Conservation (phyloP, 2,888 invertebrate species). For the Bibio marci region DNA sequence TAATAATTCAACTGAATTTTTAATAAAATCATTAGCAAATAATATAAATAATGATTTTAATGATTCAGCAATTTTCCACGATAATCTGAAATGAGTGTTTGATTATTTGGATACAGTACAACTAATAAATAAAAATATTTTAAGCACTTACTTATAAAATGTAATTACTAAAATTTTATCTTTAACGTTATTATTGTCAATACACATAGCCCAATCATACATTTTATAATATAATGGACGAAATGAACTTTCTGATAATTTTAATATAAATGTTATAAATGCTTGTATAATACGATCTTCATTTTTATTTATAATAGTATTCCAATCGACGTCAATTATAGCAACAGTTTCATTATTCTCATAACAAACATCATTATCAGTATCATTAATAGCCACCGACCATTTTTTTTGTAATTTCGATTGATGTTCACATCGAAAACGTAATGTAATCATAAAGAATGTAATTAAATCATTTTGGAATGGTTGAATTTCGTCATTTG, state of each 20-base stretch:
- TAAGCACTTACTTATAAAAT: conserved; percentile 33
- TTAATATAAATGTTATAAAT: conserved; percentile 63
- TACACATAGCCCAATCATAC: conserved; percentile 68
- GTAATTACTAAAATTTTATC: conserved; percentile 14
- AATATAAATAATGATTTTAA: conserved; percentile 75
- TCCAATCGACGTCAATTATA: conserved; percentile 20
- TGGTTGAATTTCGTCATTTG: conserved; percentile 34
- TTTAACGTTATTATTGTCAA: no score
- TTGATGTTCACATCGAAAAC: conserved; percentile 41
- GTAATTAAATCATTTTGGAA: conserved; percentile 49
- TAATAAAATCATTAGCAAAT: conserved; percentile 75
- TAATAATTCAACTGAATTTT: conserved; percentile 59
- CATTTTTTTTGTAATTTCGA: conserved; percentile 9
- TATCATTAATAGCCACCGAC: neutral
- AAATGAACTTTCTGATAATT: conserved; percentile 78
- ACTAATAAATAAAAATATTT: conserved; percentile 65
- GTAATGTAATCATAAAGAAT: conserved; percentile 57
- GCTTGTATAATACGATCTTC: conserved; percentile 63
- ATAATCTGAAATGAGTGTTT: conserved; percentile 36
- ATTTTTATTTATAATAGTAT: conserved; percentile 35
- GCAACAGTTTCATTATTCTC: conserved; percentile 31
- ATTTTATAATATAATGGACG: conserved; percentile 74
- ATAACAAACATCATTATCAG: conserved; percentile 20
- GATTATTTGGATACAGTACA: conserved; percentile 4
- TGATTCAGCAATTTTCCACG: conserved; percentile 58